Base-by-base conservation (phyloP, 2,888 invertebrate species). In the Meteorus colon region DNA sequence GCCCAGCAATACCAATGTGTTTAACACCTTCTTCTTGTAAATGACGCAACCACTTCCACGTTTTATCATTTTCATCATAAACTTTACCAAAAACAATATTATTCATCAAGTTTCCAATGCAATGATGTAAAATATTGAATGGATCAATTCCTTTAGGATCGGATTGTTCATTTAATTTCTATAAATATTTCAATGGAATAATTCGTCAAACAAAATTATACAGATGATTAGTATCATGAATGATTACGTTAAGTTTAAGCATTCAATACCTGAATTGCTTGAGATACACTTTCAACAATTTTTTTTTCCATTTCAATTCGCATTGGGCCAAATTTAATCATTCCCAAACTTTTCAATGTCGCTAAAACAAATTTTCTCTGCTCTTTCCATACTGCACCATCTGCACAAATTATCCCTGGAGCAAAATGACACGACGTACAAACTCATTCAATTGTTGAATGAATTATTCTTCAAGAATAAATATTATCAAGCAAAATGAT, bases 21-120 rank as follows among this genome's bases (percentile, higher is more conserved):
- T 95, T 94, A 68, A 95, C 93, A 0, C 97, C 96, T 87, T 96
- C 95, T 86, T 96, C 96, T 88, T 96, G 96, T 70, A 96, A 90
- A 82, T 93, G 90, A 83, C 95, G 93, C 74, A 96, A 90, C 93
- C 95, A 95, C 74, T 90, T 90, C 96, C 97, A 97, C 6, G 93
- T 93, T 84, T 92, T 91, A 86, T 96, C 95, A 75, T 94, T 91
- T 69, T 92, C 91, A 2, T 91, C 90, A 88, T 93, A 97, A 81
- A 92, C 92, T 83, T 92, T 92, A 0, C 97, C 97, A 84, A 96
- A 96, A 24, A 96, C 94, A 65, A 97, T 90, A 80, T 92, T 92
- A 85, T 95, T 95, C 75, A 97, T 91, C 27, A 95, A 91, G 83
- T 96, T 95, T 29, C 96, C 97, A 78, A 97, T 85, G 41, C 92